Conservation (phyloP, 2,888 invertebrate species). For the Rhagium mordax region DNA sequence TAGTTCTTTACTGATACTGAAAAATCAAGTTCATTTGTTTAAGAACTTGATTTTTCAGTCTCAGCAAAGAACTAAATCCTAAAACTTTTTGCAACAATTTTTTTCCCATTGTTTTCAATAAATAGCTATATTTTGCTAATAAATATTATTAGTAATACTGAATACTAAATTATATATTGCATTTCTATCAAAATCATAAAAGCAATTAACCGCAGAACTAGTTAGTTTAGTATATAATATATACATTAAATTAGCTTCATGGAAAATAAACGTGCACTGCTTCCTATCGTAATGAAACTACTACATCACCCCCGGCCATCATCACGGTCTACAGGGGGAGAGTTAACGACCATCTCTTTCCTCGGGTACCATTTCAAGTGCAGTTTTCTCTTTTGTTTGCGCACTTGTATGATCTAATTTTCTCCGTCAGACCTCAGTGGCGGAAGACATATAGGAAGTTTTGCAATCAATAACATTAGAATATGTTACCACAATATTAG, state of each 20-base stretch:
- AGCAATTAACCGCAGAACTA: no score
- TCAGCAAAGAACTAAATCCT: no score
- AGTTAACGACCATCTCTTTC: not conserved
- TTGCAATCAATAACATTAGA: not conserved
- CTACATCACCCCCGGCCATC: slow-evolving; percentile 5
- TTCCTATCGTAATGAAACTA: slow-evolving; percentile 3
- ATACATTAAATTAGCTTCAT: not conserved
- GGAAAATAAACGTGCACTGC: slow-evolving; percentile 4
- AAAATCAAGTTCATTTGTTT: no score
- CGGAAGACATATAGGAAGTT: not conserved
- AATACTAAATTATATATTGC: no score
- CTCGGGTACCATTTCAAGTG: not conserved
- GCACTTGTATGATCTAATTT: not conserved
- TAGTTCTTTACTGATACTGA: no score
- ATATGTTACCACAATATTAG: not conserved
- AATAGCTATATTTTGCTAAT: no score
- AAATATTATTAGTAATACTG: no score
- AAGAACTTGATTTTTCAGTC: no score
- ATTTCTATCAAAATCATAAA: no score
- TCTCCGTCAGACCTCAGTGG: not conserved
- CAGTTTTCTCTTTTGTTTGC: slow-evolving; percentile 2
- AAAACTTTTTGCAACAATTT: no score
- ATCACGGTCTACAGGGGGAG: slow-evolving; percentile 4
- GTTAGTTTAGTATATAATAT: not conserved
- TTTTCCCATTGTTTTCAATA: no score